A percentile compares a stretch with the other conserved stretches of the same genome.
Evolutionary conservation across 1,140 invertebrate genomes (phyloP).

Genomic region (Meloidogyne hapla): DNA sequence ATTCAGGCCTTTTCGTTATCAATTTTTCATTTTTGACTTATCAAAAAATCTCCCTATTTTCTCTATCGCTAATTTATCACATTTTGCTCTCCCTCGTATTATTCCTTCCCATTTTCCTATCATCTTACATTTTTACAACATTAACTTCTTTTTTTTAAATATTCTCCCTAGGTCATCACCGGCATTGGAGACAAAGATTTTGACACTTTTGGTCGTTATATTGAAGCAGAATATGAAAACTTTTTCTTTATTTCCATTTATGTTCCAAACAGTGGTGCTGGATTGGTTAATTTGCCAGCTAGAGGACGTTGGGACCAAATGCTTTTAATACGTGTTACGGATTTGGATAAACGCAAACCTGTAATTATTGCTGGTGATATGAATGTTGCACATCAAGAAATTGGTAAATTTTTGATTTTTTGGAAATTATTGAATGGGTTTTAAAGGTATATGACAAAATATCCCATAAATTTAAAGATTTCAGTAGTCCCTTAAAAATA

Average conservation of each 20-base stretch:
- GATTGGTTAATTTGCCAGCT: slow-evolving; percentile 81
- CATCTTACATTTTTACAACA: no score
- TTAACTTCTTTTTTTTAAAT: background rate
- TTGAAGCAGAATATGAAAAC: slow-evolving; percentile 86
- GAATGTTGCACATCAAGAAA: slow-evolving; percentile 92
- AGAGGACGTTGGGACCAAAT: slow-evolving; percentile 84
- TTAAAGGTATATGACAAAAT: no score
- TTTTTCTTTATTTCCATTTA: slow-evolving; percentile 66
- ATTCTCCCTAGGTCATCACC: slow-evolving; percentile 73
- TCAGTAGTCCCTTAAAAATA: no score
- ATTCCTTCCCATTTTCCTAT: no score
- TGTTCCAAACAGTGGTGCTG: slow-evolving; percentile 73
- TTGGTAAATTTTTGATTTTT: slow-evolving; percentile 72
- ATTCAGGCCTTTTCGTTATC: no score
- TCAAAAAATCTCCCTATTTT: no score
- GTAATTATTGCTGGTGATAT: slow-evolving; percentile 92
- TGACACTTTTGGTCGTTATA: slow-evolving; percentile 79
- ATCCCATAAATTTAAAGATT: no score
- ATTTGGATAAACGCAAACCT: slow-evolving; percentile 84
- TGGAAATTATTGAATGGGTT: background rate
- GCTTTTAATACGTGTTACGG: slow-evolving; percentile 76
- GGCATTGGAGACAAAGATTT: slow-evolving; percentile 75
- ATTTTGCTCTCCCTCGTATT: no score
- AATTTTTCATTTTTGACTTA: no score
- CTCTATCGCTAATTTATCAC: no score